Conservation (phyloP, 2,113 vertebrate species). For the Campylorhamphus procurvoides region DNA sequence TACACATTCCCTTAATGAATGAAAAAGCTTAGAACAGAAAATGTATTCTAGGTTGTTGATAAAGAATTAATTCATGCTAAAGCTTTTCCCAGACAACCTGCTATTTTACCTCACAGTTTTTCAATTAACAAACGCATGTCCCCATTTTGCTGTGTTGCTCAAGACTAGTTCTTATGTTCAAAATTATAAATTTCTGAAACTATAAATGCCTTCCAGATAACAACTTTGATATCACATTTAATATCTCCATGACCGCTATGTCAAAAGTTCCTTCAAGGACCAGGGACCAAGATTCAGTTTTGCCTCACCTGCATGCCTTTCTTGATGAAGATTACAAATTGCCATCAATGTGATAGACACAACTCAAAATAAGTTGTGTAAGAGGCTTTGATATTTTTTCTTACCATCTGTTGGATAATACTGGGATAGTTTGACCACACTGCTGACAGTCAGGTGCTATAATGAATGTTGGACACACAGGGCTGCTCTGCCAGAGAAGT, state of each 20-base stretch:
- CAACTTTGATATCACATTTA: not conserved
- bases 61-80: not conserved
- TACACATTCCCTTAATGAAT: not conserved
- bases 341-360: not conserved
- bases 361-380: fast-evolving
- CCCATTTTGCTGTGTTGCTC: not conserved
- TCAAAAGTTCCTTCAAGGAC: not conserved
- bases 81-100: not conserved
- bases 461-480: not conserved
- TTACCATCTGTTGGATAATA: not conserved
- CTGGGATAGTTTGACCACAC: fast-evolving
- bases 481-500: not conserved
- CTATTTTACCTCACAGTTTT: not conserved
- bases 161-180: not conserved
- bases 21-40: not conserved
- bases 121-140: not conserved
- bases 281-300: not conserved
- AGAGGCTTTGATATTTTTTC: not conserved
- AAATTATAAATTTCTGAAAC: not conserved
- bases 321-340: not conserved
- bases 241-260: not conserved
- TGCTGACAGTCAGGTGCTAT: not conserved
- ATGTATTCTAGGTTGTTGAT: not conserved
- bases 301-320: fast-evolving
- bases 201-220: not conserved